Evolutionary conservation across 1,140 invertebrate species (phyloP).

Genomic region (Drosophila oshimai): DNA sequence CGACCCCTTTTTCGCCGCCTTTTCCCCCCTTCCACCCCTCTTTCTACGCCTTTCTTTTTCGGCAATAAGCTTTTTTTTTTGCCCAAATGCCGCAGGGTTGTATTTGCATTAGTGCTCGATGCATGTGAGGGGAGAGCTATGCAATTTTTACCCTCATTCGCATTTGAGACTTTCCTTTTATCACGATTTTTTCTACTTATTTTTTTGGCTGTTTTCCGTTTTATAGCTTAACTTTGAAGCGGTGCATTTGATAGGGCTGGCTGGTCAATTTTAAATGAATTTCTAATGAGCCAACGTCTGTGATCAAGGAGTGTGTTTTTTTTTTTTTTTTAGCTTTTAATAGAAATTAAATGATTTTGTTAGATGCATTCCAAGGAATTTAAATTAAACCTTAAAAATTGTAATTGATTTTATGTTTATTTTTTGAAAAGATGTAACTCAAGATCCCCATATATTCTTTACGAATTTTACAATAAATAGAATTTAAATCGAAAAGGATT

Average conservation of each 20-base stretch:
- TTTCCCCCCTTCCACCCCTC: not conserved
- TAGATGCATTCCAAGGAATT: too few relatives aligned
- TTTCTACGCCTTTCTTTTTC: constrained; percentile 35
- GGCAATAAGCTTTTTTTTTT: constrained; percentile 66
- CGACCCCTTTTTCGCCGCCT: not conserved
- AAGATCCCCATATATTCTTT: too few relatives aligned
- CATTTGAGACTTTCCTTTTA: not conserved
- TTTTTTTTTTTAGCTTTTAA: too few relatives aligned
- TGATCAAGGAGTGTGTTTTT: not conserved
- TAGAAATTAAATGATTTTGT: too few relatives aligned
- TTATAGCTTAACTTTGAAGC: constrained; percentile 33
- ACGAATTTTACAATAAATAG: too few relatives aligned
- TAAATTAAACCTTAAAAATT: too few relatives aligned
- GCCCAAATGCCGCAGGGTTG: constrained; percentile 64
- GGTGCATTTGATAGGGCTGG: constrained; percentile 3
- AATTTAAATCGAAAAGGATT: too few relatives aligned
- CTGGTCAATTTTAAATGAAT: constrained; percentile 18
- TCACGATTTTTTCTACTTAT: not conserved
- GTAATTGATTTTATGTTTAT: too few relatives aligned
- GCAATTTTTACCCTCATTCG: constrained; percentile 41
- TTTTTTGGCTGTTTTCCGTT: constrained; percentile 2
- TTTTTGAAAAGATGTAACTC: too few relatives aligned
- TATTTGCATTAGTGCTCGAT: constrained; percentile 64
- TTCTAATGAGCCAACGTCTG: constrained; percentile 30
- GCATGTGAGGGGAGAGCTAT: constrained; percentile 3